Base-by-base conservation (phyloP, 1,140 invertebrate genomes). In the Pachypeltis micranthus region DNA sequence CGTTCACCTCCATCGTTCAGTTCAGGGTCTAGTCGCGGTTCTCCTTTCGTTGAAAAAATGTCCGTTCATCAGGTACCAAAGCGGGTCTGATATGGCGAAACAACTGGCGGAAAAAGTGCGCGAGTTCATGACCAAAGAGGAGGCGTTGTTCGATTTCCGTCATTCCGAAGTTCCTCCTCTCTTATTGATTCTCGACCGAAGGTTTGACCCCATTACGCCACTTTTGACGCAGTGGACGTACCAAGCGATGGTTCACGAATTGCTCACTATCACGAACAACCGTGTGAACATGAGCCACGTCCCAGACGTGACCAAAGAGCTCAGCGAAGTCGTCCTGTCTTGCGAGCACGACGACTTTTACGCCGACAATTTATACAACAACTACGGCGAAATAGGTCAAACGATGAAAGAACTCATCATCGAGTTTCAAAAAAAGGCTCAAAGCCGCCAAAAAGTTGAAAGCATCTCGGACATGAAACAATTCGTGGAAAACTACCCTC, bases 211-310 rank as follows among this genome's bases (percentile, higher is more conserved):
- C 0, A 85, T 99, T 0, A 98, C 97, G 1, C 96, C 96, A 0
- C 75, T 99, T 54, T 75, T 99, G n/a, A 97, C 93, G 78, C 96
- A 94, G 78, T 99, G 97, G 97, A 99, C 96, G 0, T 99, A 99
- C 77, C 96, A 99, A 76, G 96, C 96, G 7, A 99, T 99, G 96
- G 93, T 99, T 1, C 96, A 99, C 76, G 96, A 99, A 78, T 75
- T 99, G 51, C 75, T 99, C 25, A 88, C 86, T 0, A 96, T 99
- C 67, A 86, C 85, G 67, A 99, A 98, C 71, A 98, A 98, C 77
- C 81, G 94, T 65, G 93, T 99, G 2, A 91, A 88, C 73, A 79
- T 99, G 56, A 85, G 87, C 0, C 80, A 86, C 63, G 81, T 94
- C 19, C 85, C 88, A 39, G 86, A 85, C 25, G 83, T 89, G 57